A percentile compares a stretch with the other conserved stretches of the same genome.
Evolutionary conservation across 2,888 invertebrate genomes (phyloP).

Genomic region (Pristionchus maxplancki): DNA sequence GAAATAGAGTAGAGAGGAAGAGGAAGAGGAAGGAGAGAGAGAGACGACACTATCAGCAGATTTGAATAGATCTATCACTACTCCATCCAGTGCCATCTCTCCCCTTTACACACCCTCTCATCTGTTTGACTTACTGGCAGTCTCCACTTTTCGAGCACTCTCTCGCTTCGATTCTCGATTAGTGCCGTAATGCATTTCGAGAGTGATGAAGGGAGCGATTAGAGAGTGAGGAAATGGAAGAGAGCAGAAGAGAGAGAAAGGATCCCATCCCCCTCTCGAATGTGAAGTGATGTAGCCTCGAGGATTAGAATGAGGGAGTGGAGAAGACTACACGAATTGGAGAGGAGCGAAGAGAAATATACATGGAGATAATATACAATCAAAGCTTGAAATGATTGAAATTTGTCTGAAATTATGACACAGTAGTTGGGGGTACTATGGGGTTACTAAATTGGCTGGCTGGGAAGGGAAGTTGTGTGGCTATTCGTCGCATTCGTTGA

Average conservation of each 20-base stretch:
- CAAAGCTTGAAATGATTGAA: neutral
- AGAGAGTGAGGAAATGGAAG: neutral
- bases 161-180: conserved; percentile 42
- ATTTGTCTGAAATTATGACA: neutral
- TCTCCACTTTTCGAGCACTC: neutral
- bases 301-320: conserved; percentile 5
- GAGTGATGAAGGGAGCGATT: conserved; percentile 3
- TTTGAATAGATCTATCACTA: conserved; percentile 20
- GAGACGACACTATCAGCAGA: neutral
- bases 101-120: neutral
- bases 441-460: neutral
- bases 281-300: conserved; percentile 38
- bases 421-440: neutral
- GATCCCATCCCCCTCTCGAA: conserved; percentile 1
- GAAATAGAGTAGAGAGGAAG: conserved; percentile 29
- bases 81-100: neutral
- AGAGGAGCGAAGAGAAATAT: neutral
- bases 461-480: neutral
- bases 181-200: conserved; percentile 36
- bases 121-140: neutral
- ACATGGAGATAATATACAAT: neutral
- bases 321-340: neutral
- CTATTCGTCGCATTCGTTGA: too few relatives aligned
- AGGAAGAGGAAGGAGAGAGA: conserved; percentile 4
- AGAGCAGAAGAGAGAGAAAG: conserved; percentile 11